Evolutionary conservation across 2,797 vertebrate genomes (phyloP).

Genomic region (Karalla daura): DNA sequence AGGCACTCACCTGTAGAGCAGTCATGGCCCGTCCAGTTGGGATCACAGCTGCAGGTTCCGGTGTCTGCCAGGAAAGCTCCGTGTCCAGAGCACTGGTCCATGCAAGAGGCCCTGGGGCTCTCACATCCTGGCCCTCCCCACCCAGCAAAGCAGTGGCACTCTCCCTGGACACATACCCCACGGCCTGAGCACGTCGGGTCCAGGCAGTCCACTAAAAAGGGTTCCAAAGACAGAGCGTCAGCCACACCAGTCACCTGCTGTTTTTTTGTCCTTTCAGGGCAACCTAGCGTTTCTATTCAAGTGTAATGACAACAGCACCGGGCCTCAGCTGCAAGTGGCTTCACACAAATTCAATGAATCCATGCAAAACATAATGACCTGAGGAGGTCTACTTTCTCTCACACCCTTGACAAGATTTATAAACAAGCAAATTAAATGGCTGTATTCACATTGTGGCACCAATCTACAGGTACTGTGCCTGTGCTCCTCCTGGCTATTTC

Average conservation of each 20-base stretch:
- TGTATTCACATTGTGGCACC: constrained; percentile 51
- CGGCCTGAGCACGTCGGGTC: constrained; percentile 96
- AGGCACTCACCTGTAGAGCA: constrained; percentile 91
- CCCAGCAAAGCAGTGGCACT: constrained; percentile 96
- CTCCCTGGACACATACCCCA: constrained; percentile 95
- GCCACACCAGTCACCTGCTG: constrained; percentile 59
- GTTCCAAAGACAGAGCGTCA: constrained; percentile 54
- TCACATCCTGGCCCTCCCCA: constrained; percentile 97
- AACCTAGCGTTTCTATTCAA: constrained; percentile 44
- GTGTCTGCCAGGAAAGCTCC: constrained; percentile 92
- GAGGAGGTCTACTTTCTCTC: constrained; percentile 24
- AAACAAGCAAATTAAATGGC: constrained; percentile 65
- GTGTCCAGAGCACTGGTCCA: constrained; percentile 97
- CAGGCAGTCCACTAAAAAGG: constrained; percentile 94
- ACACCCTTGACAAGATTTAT: constrained; percentile 47
- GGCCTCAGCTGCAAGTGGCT: constrained; percentile 32
- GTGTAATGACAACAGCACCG: constrained; percentile 38
- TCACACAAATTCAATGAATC: constrained; percentile 12
- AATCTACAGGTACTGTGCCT: constrained; percentile 60
- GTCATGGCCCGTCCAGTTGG: constrained; percentile 96
- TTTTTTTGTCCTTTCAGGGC: constrained; percentile 44
- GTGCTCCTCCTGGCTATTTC: constrained; percentile 55
- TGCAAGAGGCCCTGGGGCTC: constrained; percentile 92
- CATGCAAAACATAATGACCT: constrained; percentile 14
- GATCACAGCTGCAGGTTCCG: constrained; percentile 94